Evolutionary conservation across 2,888 invertebrate species (phyloP), one percentile per base, ranked within the genome.

Genomic region (Selenia dentaria): DNA sequence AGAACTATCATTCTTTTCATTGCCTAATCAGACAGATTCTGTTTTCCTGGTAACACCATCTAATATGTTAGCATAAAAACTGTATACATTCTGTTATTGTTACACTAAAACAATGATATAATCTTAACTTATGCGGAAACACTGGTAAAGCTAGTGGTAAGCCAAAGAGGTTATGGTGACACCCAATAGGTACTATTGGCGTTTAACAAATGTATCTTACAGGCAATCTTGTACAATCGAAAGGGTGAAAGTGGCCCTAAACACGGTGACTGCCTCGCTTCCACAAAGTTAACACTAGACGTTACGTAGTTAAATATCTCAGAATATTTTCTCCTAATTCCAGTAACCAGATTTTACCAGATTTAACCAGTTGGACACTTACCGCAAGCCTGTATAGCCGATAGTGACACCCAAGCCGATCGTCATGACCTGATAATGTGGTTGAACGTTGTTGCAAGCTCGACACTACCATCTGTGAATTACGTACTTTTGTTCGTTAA

Each of bases 391-490:
- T 59, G 29, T 59, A 58, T 57, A 14, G 51, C 60, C 51, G 68
- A 74, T 73, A 68, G 63, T 72, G 75, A 78, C 74, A 74, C 78
- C 67, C 67, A 57, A 59, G 64, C 57, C 58, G 78, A 79, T 79
- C 69, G 73, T 66, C 76, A 72, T 74, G 76, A 74, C 71, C 67
- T 48, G 79, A 79, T 79, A 78, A 57, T 68, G 65, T 66, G 59
- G 55, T 57, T 65, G 64, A 31, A 44, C 70, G 67, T 58, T 67
- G 69, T 65, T 62, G 67, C 59, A 61, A 59, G 55, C 51, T 55
- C 61, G 68, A 65, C 65, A 68, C 59, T 57, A 50, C 51, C 65
- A 66, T 64, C 62, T 54, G 50, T 63, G 61, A 38, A 37, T 48
- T 38, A 34, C 32, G 27, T 37, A 41, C 28, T 59, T 65, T 67